These are phyloP conservation scores for Piliocolobus tephrosceles DNA, from an alignment of 2,113 vertebrate species.

Conservation along the genomic window DNA sequence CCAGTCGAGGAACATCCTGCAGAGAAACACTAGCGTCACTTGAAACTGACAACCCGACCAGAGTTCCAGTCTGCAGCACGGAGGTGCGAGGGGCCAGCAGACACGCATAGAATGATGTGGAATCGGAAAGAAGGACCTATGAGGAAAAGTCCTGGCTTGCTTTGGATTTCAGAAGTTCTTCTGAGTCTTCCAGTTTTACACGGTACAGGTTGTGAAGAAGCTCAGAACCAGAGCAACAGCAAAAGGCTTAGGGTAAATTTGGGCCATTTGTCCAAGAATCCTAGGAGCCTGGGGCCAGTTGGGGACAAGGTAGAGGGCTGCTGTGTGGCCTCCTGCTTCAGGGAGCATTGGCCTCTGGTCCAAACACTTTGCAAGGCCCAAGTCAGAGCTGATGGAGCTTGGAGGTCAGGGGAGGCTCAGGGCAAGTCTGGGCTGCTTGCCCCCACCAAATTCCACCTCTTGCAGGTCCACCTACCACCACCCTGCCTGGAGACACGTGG, in stretches of 20 bases:
- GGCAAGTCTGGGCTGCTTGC: not conserved
- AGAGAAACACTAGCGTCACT: not conserved
- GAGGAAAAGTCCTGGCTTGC: not conserved
- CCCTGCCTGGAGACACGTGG: not conserved
- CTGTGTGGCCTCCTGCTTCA: accelerated
- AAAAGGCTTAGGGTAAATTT: not conserved
- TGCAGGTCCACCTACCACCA: not conserved
- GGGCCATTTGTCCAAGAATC: not conserved
- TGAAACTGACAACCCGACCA: not conserved
- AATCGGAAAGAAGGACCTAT: accelerated
- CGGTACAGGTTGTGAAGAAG: not conserved
- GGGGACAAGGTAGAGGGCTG: not conserved
- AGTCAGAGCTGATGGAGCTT: too few relatives aligned
- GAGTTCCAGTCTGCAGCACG: too few relatives aligned
- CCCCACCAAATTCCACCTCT: not conserved
- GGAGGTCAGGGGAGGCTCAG: not conserved
- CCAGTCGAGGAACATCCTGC: not conserved
- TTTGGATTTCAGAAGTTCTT: not conserved
- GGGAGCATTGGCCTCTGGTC: not conserved
- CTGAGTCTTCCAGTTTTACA: not conserved
- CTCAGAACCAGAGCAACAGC: not conserved
- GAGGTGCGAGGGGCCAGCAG: not conserved
- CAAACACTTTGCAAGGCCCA: not conserved
- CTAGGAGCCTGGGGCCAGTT: not conserved
- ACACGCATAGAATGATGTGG: not conserved